These are phyloP conservation scores for Falco naumanni DNA, from an alignment of 2,797 vertebrate genomes.

Conservation along the genomic window DNA sequence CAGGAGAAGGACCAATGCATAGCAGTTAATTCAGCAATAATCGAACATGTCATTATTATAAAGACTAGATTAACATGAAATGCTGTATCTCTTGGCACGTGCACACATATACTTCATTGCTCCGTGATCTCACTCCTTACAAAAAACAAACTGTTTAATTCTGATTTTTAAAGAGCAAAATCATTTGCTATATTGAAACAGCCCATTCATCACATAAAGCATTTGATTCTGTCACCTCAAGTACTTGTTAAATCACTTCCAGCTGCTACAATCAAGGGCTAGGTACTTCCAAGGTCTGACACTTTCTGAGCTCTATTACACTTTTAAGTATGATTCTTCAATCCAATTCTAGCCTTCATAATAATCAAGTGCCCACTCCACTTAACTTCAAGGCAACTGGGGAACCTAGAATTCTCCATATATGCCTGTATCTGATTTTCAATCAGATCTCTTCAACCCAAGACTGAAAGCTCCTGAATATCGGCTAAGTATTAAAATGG, in stretches of 20 bases:
- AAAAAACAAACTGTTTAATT: slow-evolving; percentile 77
- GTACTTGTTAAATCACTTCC: slow-evolving; percentile 85
- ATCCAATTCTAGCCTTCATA: slow-evolving; percentile 81
- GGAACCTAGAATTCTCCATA: slow-evolving; percentile 73
- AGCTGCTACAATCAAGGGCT: slow-evolving; percentile 83
- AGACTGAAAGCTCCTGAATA: slow-evolving; percentile 73
- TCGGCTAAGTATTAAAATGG: slow-evolving; percentile 56
- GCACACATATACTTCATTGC: not conserved
- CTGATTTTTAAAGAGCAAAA: slow-evolving; percentile 82
- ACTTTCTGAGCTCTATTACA: slow-evolving; percentile 80
- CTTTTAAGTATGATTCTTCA: slow-evolving; percentile 81
- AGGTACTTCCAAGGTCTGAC: slow-evolving; percentile 81
- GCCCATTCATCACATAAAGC: slow-evolving; percentile 81
- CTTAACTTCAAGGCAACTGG: slow-evolving; percentile 77
- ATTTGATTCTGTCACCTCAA: slow-evolving; percentile 82
- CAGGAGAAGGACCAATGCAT: not conserved
- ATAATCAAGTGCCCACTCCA: slow-evolving; percentile 85
- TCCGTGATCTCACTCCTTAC: slow-evolving; percentile 2
- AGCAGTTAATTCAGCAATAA: not conserved
- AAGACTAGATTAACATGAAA: slow-evolving; percentile 1
- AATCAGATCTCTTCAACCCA: slow-evolving; percentile 78
- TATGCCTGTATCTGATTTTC: slow-evolving; percentile 78
- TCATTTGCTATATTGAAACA: slow-evolving; percentile 81
- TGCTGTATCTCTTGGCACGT: not conserved
- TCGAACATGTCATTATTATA: not conserved